Conservation (phyloP, 2,797 vertebrate species). For the Gallinago solitaria region DNA sequence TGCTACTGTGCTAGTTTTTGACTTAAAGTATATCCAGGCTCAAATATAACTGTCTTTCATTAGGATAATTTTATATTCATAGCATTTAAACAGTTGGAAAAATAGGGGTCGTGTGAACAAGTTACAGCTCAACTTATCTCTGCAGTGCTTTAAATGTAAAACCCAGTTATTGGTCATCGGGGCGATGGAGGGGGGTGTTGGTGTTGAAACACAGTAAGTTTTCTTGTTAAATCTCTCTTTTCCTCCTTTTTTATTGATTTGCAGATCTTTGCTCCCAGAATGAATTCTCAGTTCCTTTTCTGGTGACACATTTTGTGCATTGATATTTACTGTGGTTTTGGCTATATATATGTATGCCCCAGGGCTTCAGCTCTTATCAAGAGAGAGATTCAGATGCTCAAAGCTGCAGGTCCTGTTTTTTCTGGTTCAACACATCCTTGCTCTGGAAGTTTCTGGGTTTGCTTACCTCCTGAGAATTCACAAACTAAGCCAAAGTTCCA, state of each 20-base stretch:
- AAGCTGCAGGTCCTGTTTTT: slow-evolving; percentile 24
- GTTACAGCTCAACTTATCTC: not conserved
- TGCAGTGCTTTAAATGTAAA: not conserved
- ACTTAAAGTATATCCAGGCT: not conserved
- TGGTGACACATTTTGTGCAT: slow-evolving; percentile 34
- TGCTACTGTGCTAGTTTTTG: not conserved
- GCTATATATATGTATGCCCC: slow-evolving; percentile 28
- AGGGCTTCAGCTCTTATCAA: slow-evolving; percentile 45
- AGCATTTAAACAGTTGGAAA: not conserved
- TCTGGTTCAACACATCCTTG: slow-evolving; percentile 48
- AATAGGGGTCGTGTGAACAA: not conserved
- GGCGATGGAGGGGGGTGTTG: rapidly evolving
- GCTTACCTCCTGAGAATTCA: slow-evolving; percentile 31
- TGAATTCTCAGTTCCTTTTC: slow-evolving; percentile 16
- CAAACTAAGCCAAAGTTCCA: slow-evolving; percentile 7
- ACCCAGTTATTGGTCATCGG: not conserved
- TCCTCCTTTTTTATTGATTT: not conserved
- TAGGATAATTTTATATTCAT: not conserved
- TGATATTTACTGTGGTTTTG: slow-evolving; percentile 44
- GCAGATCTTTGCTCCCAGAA: slow-evolving; percentile 19
- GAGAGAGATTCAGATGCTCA: slow-evolving; percentile 31
- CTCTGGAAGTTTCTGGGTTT: slow-evolving; percentile 46
- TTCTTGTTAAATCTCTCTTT: not conserved
- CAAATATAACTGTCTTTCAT: not conserved
- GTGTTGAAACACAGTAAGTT: not conserved